A percentile compares a stretch with the other conserved stretches of the same genome.
Evolutionary conservation across 2,888 invertebrate species (phyloP).

Genomic region (Conops quadrifasciatus): DNA sequence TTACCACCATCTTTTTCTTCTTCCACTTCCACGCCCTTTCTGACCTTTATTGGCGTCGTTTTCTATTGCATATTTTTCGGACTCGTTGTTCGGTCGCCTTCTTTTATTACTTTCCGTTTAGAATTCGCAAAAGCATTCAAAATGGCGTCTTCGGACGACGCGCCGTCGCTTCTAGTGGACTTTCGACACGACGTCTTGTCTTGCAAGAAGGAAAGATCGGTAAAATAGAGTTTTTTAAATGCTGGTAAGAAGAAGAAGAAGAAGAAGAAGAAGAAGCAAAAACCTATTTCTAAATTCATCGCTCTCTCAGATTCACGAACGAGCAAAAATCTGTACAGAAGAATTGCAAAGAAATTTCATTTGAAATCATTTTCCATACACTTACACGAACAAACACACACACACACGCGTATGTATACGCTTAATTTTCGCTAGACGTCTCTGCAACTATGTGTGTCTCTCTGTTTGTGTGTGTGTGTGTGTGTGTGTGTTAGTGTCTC

Average conservation of each 20-base stretch:
- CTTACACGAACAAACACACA: background rate
- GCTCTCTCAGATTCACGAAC: background rate
- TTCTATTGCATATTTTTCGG: background rate
- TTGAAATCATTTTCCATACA: slow-evolving; percentile 18
- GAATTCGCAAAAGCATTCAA: slow-evolving; percentile 9
- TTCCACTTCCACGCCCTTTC: too few relatives aligned
- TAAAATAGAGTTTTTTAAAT: background rate
- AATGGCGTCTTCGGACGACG: background rate
- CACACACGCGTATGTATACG: background rate
- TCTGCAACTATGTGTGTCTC: background rate
- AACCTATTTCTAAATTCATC: background rate
- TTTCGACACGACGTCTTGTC: too few relatives aligned
- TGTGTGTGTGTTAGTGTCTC: slow-evolving; percentile 36
- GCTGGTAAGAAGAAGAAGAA: background rate
- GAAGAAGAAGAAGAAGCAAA: background rate
- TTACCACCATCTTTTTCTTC: background rate
- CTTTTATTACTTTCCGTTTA: background rate
- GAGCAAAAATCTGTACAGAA: slow-evolving; percentile 13
- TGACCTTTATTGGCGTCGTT: background rate
- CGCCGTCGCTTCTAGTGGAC: too few relatives aligned
- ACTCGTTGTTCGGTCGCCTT: background rate
- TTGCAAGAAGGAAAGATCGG: too few relatives aligned
- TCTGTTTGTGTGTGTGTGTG: background rate
- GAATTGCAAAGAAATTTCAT: slow-evolving; percentile 6
- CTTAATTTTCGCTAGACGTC: too few relatives aligned